A percentile compares a stretch with the other conserved stretches of the same genome.
These are phyloP conservation scores for Nebria brevicollis DNA, from an alignment of 2,888 invertebrate genomes.

Conservation along the genomic window DNA sequence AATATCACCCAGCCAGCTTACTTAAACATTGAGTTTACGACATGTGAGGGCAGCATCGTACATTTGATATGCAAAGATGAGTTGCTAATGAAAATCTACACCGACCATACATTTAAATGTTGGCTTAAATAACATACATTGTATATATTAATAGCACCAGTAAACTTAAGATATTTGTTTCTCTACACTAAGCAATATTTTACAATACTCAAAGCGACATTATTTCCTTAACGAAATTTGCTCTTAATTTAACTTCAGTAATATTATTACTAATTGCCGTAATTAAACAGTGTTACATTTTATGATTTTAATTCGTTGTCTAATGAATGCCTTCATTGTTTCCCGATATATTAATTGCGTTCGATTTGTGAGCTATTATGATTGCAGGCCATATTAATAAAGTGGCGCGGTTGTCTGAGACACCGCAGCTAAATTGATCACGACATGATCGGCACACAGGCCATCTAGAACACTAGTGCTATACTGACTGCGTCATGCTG, in stretches of 20 bases:
- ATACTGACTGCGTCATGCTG: constrained; percentile 12
- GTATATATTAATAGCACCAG: not conserved
- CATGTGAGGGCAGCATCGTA: constrained; percentile 38
- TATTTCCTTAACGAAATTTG: too few species aligned
- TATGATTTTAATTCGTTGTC: constrained; percentile 21
- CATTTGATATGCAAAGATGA: constrained; percentile 5
- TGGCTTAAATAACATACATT: not conserved
- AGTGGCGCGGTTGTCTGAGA: constrained; percentile 19
- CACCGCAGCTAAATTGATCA: constrained; percentile 36
- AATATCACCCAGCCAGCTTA: not conserved
- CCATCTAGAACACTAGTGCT: constrained; percentile 25
- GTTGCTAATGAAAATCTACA: constrained; percentile 18
- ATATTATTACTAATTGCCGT: constrained; percentile 34
- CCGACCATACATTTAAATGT: constrained; percentile 4
- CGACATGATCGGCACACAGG: constrained; percentile 29
- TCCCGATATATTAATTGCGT: constrained; percentile 38
- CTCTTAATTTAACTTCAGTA: too few species aligned
- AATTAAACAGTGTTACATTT: constrained; percentile 32
- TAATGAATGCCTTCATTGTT: constrained; percentile 44
- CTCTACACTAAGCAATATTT: not conserved
- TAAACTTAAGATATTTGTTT: not conserved
- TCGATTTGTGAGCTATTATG: constrained; percentile 46
- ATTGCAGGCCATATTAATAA: constrained; percentile 44
- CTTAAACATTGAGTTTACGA: constrained; percentile 19
- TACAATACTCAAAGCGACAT: too few species aligned